Percentiles rank a stretch among this genome's conserved stretches.
These are phyloP conservation scores for Cathartes aura DNA, from an alignment of 2,113 vertebrate genomes.

Conservation along the genomic window DNA sequence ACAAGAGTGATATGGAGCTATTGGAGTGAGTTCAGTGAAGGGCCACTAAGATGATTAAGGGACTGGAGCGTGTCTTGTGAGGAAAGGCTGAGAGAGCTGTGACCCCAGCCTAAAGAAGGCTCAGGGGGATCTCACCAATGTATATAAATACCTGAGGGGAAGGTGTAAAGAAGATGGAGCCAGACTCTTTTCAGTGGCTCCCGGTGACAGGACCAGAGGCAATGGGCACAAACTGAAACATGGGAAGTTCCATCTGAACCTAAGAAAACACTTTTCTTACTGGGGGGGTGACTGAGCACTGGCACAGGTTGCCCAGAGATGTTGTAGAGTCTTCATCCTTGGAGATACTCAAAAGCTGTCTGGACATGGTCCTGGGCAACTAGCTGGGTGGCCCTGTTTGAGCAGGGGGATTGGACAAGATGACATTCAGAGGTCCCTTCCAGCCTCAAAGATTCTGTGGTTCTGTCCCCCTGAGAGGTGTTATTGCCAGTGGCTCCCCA, in stretches of 20 bases:
- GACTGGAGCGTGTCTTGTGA: background rate
- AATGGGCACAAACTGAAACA: too few relatives aligned
- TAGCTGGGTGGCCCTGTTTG: background rate
- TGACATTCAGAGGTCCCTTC: background rate
- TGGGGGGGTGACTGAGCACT: too few relatives aligned
- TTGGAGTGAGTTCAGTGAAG: background rate
- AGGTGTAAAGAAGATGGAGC: background rate
- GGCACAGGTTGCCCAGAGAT: too few relatives aligned
- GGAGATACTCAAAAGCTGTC: too few relatives aligned
- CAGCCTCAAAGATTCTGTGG: background rate
- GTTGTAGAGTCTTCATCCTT: too few relatives aligned
- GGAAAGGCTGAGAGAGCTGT: background rate
- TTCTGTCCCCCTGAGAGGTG: background rate
- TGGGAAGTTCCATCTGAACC: too few relatives aligned
- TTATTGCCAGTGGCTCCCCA: background rate
- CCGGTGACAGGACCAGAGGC: too few relatives aligned
- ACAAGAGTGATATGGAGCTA: background rate
- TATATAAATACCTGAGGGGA: background rate
- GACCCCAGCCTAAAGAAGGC: background rate
- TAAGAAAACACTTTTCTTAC: too few relatives aligned
- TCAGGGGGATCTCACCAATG: background rate
- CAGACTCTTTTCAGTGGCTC: too few relatives aligned
- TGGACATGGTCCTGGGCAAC: background rate
- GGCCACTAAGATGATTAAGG: background rate
- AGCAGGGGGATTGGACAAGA: background rate